These are phyloP conservation scores for Ciconia stormi DNA, from an alignment of 2,113 vertebrate genomes.

Conservation along the genomic window DNA sequence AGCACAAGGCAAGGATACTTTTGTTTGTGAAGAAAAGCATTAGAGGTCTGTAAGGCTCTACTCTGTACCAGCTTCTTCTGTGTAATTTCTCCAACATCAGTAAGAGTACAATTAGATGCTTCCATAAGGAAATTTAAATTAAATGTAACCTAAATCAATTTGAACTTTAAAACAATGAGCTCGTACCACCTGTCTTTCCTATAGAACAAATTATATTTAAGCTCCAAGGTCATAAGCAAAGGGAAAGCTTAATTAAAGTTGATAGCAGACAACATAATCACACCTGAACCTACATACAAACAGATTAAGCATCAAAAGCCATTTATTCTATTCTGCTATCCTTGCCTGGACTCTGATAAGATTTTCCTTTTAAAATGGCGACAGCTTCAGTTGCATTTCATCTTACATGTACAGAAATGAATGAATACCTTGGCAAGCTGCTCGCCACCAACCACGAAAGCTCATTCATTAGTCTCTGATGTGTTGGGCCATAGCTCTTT, in stretches of 20 bases:
- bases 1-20: background rate
- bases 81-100: constrained; percentile 20
- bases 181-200: background rate
- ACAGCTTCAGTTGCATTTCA: background rate
- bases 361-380: background rate
- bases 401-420: background rate
- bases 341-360: constrained; percentile 15
- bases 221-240: constrained; percentile 24
- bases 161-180: constrained; percentile 19
- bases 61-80: background rate
- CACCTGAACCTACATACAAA: constrained; percentile 23
- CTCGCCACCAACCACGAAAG: background rate
- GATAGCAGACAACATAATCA: constrained; percentile 16
- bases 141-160: constrained; percentile 21
- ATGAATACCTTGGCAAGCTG: constrained; percentile 11
- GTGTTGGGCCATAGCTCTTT: constrained; percentile 16
- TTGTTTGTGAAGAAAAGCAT: background rate
- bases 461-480: constrained; percentile 3
- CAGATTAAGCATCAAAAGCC: constrained; percentile 14
- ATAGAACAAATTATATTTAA: constrained; percentile 12
- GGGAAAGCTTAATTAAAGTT: constrained; percentile 47
- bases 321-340: constrained; percentile 5
- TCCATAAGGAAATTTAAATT: constrained; percentile 2
- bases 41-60: background rate
- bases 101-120: constrained; percentile 31